phyloP scores from a whole-genome alignment of 2,113 vertebrate species.

The Cephalopholis sonnerati region DNA sequence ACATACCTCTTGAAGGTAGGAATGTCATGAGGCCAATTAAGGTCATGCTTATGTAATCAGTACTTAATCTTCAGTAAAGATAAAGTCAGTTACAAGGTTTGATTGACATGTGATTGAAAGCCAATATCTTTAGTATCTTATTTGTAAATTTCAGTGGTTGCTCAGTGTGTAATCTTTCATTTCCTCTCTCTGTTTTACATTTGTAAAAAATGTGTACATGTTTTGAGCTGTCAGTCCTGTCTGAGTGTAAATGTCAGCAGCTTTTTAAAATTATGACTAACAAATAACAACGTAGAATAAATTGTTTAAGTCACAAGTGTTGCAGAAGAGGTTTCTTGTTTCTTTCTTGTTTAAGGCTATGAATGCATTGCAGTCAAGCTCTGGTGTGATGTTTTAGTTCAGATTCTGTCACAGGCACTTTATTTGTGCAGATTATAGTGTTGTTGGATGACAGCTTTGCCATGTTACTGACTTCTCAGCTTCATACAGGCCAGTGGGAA shows the following conservation, averaged over 20 bases:
- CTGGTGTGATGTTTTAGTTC: conserved; percentile 29
- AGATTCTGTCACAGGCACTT: not conserved
- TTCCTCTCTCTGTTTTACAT: not conserved
- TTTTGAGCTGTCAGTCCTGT: not conserved
- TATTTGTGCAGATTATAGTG: conserved; percentile 24
- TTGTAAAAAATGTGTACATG: not conserved
- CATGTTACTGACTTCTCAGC: not conserved
- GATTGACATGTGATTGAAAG: not conserved
- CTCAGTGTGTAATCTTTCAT: not conserved
- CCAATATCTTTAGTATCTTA: not conserved
- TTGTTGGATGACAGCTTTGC: not conserved
- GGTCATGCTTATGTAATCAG: not conserved
- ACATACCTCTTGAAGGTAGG: conserved; percentile 90
- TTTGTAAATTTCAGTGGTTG: not conserved
- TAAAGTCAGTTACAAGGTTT: not conserved
- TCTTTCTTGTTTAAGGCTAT: conserved; percentile 25
- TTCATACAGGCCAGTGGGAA: not conserved
- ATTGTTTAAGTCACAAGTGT: conserved; percentile 28
- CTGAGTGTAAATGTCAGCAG: not conserved
- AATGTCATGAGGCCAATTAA: not conserved
- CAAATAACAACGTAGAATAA: conserved; percentile 30
- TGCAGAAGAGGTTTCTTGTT: conserved; percentile 3
- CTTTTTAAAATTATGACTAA: conserved; percentile 22
- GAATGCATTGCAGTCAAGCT: conserved; percentile 1
- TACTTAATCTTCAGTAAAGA: not conserved